phyloP scores from a whole-genome alignment of 2,888 invertebrate species.

The Agapostemon virescens region DNA sequence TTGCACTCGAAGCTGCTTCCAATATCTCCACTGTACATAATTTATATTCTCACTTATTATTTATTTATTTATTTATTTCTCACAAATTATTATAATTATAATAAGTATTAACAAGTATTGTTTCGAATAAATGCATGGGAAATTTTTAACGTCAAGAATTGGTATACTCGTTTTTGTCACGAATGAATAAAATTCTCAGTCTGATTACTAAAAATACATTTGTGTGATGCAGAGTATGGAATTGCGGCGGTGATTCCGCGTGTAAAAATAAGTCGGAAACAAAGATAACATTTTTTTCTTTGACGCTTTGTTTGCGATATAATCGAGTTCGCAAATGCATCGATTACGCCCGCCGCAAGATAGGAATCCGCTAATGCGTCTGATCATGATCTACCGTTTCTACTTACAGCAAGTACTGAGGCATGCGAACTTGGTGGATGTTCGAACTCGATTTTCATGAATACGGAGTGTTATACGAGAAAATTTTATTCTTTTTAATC shows the following conservation, averaged over 20 bases:
- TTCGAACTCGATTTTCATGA: neutral
- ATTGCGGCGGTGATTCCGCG: neutral
- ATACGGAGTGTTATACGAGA: neutral
- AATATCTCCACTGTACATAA: no score
- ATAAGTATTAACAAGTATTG: no score
- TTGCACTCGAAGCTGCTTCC: no score
- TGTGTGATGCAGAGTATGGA: neutral
- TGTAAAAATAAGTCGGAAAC: neutral
- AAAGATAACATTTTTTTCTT: neutral
- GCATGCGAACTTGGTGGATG: neutral
- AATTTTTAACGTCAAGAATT: no score
- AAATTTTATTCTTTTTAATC: neutral
- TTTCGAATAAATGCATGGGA: no score
- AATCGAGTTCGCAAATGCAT: neutral
- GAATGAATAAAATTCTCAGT: neutral
- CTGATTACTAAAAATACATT: neutral
- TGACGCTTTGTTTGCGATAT: neutral
- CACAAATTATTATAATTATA: no score
- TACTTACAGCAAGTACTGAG: neutral
- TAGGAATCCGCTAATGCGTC: neutral
- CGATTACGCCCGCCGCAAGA: neutral
- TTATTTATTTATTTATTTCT: no score
- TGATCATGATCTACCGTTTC: neutral
- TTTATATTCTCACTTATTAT: no score
- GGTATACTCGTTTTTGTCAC: neutral